phyloP scores from a whole-genome alignment of 2,113 vertebrate genomes.

The Vicugna pacos region DNA sequence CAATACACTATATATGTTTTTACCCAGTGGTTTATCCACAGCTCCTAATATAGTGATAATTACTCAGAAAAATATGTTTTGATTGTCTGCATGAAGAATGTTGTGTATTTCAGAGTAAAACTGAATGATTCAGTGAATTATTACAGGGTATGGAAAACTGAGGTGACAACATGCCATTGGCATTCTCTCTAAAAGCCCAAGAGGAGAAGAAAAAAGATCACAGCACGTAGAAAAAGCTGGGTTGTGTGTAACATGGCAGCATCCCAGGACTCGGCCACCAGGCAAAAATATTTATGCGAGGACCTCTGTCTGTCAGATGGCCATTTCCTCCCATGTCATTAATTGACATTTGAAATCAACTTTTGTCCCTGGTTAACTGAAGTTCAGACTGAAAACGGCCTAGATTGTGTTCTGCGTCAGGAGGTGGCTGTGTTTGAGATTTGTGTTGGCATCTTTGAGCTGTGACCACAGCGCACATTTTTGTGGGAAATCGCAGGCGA shows the following conservation, averaged over 20 bases:
- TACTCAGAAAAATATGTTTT: constrained; percentile 10
- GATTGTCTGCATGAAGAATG: not conserved
- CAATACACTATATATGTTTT: not conserved
- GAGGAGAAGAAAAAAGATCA: not conserved
- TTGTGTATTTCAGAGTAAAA: not conserved
- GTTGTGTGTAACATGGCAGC: not conserved
- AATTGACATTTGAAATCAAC: constrained; percentile 49
- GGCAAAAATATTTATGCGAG: not conserved
- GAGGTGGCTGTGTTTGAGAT: constrained; percentile 16
- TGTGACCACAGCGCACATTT: constrained; percentile 58
- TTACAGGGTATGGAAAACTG: not conserved
- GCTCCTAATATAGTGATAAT: not conserved
- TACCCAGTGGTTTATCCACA: not conserved
- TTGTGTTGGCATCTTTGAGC: constrained; percentile 49
- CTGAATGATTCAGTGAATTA: not conserved
- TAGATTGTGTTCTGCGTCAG: not conserved
- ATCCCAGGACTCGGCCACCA: not conserved
- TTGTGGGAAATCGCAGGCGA: constrained; percentile 59
- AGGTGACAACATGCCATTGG: not conserved
- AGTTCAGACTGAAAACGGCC: constrained; percentile 12
- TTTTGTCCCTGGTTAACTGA: constrained; percentile 27
- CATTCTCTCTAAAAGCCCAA: not conserved
- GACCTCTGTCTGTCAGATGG: not conserved
- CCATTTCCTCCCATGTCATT: not conserved
- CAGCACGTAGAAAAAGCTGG: not conserved